Conservation (phyloP, 1,140 invertebrate genomes). For the Bombus superbus region DNA sequence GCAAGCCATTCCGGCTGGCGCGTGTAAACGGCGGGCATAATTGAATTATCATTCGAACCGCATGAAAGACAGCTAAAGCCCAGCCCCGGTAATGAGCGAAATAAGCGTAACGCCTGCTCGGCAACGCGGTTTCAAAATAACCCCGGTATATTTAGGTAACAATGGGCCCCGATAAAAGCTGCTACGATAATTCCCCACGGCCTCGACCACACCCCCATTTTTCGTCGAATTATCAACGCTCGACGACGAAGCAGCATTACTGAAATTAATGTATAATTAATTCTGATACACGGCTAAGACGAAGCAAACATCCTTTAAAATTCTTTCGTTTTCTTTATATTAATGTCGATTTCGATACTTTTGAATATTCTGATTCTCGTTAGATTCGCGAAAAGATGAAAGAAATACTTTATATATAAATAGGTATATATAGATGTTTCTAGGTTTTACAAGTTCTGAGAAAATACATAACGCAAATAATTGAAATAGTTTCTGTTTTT, state of each 20-base stretch:
- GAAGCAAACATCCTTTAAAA: too few species aligned
- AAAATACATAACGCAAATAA: not conserved
- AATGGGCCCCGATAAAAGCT: conserved; percentile 39
- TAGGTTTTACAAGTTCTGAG: not conserved
- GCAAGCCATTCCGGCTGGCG: conserved; percentile 47
- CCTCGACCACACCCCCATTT: not conserved
- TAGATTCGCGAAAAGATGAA: not conserved
- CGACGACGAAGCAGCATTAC: conserved; percentile 11
- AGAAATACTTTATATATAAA: not conserved
- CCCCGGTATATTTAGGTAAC: conserved; percentile 31
- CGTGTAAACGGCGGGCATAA: conserved; percentile 59
- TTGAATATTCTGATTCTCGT: not conserved
- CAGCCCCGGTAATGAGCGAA: conserved; percentile 45
- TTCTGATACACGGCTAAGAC: conserved; percentile 6
- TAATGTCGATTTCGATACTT: not conserved
- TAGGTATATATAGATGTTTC: not conserved
- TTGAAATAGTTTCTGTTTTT: too few species aligned
- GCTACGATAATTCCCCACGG: conserved; percentile 11
- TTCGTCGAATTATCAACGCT: conserved; percentile 6
- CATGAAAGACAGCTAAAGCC: conserved; percentile 55
- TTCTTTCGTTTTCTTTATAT: not conserved
- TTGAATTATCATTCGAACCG: conserved; percentile 66
- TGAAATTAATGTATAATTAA: conserved; percentile 42
- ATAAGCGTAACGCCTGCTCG: conserved; percentile 36
- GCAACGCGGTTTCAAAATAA: conserved; percentile 26